Percentiles rank a stretch among this genome's conserved stretches.
Evolutionary conservation across 2,113 vertebrate genomes (phyloP).

Genomic region (Petrocephalus zakoni): DNA sequence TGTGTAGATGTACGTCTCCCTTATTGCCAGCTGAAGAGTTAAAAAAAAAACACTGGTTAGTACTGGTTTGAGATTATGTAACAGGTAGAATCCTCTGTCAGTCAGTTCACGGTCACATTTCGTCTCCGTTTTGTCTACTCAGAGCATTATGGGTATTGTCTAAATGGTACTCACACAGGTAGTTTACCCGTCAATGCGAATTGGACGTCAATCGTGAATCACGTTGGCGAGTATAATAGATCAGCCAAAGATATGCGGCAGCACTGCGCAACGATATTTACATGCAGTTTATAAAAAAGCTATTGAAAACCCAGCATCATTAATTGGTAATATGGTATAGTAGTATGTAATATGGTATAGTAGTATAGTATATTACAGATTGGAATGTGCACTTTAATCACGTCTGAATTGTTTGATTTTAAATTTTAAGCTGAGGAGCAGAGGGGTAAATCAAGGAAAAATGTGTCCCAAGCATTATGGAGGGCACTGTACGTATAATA

Average conservation of each 20-base stretch:
- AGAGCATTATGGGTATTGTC: background rate
- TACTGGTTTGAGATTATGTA: background rate
- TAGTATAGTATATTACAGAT: no score
- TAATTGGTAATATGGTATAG: background rate
- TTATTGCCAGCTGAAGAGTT: background rate
- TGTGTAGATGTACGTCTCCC: background rate
- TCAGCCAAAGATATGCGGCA: background rate
- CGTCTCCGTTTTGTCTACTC: background rate
- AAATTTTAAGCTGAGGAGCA: background rate
- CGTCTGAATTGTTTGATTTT: background rate
- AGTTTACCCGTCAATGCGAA: background rate
- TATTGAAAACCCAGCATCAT: background rate
- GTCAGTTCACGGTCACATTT: background rate
- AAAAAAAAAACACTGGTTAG: no score
- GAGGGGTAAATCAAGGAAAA: no score
- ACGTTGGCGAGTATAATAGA: background rate
- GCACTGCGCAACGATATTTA: background rate
- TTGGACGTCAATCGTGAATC: background rate
- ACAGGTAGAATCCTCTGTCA: background rate
- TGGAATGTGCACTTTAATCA: no score
- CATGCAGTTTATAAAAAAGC: no score
- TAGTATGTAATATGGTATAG: background rate
- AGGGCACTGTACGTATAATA: background rate
- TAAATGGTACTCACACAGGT: background rate
- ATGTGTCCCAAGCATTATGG: no score